A percentile compares a stretch with the other conserved stretches of the same genome.
phyloP scores from a whole-genome alignment of 2,113 vertebrate species.

The Aegypius monachus region DNA sequence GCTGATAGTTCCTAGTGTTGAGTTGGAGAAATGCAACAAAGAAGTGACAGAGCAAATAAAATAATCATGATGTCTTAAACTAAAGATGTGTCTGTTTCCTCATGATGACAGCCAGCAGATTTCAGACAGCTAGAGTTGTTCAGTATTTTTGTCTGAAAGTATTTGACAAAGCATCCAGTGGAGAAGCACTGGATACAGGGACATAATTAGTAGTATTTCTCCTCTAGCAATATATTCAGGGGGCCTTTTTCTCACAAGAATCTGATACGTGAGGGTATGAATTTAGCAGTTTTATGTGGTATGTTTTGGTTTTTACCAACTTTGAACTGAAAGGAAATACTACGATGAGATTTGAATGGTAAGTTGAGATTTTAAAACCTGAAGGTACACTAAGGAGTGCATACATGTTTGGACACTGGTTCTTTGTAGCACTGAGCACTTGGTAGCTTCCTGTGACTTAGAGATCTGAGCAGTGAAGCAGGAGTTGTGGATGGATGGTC shows the following conservation, averaged over 20 bases:
- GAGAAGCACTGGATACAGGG: neutral
- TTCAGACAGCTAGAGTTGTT: neutral
- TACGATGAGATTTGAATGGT: neutral
- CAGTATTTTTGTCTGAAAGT: neutral
- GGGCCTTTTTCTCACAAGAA: neutral
- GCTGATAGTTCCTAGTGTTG: neutral
- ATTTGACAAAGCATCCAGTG: neutral
- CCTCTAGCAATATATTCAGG: neutral
- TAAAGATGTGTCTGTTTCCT: neutral
- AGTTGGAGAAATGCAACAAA: neutral
- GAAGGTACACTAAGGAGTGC: neutral
- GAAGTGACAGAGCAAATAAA: neutral
- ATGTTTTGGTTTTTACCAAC: neutral
- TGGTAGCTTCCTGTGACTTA: neutral
- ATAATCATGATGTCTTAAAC: neutral
- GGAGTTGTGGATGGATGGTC: neutral
- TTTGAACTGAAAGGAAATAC: neutral
- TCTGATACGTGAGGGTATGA: rapidly evolving
- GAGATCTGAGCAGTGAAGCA: neutral
- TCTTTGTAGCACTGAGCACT: neutral
- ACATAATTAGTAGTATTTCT: neutral
- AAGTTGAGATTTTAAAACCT: neutral
- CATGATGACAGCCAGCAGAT: neutral
- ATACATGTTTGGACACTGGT: neutral
- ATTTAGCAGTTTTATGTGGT: neutral